These are phyloP conservation scores for Acanthosepion lycidas DNA, from an alignment of 2,888 invertebrate genomes.

Conservation along the genomic window DNA sequence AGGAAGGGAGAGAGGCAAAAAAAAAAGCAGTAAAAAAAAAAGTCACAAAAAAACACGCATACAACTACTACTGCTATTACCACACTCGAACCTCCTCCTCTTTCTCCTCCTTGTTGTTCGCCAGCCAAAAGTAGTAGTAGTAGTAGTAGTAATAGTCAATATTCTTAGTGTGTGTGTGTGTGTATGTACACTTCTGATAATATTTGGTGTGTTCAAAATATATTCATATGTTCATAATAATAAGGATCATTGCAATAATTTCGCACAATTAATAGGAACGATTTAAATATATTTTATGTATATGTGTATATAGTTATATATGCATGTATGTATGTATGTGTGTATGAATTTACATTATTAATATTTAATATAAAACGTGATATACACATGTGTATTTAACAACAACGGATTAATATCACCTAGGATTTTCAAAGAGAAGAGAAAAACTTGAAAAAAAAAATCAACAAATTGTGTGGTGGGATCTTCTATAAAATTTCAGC, in stretches of 20 bases:
- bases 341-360: neutral
- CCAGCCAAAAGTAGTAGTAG: slow-evolving; percentile 39
- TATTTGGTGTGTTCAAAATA: slow-evolving; percentile 47
- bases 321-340: neutral
- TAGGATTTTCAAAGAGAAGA: slow-evolving; percentile 8
- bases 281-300: slow-evolving; percentile 46
- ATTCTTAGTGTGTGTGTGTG: slow-evolving; percentile 42
- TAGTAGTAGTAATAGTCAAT: slow-evolving; percentile 44
- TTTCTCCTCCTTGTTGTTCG: neutral
- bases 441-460: slow-evolving; percentile 15
- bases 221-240: slow-evolving; percentile 48
- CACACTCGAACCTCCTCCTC: neutral
- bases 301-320: slow-evolving; percentile 39
- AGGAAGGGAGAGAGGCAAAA: neutral
- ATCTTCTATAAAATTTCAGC: slow-evolving; percentile 42
- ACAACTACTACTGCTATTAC: neutral
- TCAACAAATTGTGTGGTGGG: slow-evolving; percentile 43
- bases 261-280: slow-evolving; percentile 45
- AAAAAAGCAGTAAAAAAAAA: neutral
- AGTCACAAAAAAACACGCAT: neutral
- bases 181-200: slow-evolving; percentile 35
- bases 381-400: neutral
- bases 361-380: slow-evolving; percentile 25
- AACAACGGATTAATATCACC: slow-evolving; percentile 42
- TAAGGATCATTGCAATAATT: slow-evolving; percentile 45